These are phyloP conservation scores for Polylopha cassiicola DNA, from an alignment of 2,888 invertebrate genomes.

Conservation along the genomic window DNA sequence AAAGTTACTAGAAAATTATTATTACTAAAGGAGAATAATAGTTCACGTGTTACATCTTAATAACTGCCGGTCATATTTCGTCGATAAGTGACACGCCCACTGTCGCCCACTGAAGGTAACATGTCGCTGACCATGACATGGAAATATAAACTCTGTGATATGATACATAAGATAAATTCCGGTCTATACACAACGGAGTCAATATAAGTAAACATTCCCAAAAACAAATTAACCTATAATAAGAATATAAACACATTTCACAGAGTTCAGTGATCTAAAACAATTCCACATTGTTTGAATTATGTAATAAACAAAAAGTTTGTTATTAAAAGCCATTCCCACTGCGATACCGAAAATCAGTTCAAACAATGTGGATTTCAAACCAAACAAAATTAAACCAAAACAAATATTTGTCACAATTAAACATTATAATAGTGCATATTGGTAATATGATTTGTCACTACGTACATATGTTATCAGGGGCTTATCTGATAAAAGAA, in stretches of 20 bases:
- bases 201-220: no score
- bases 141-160: no score
- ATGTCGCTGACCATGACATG: no score
- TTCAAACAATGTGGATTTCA: conserved; percentile 51
- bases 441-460: conserved; percentile 4
- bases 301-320: conserved; percentile 17
- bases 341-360: conserved; percentile 45
- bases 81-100: no score
- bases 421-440: conserved; percentile 3
- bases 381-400: conserved; percentile 4
- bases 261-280: conserved; percentile 26
- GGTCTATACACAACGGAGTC: no score
- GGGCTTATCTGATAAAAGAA: conserved; percentile 9
- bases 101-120: no score
- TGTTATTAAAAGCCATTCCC: conserved; percentile 34
- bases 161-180: no score
- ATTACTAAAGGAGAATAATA: no score
- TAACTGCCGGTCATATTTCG: no score
- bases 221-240: no score
- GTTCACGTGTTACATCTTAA: no score
- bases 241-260: background rate
- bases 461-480: conserved; percentile 10
- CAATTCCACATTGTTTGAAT: conserved; percentile 41
- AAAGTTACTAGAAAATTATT: no score
- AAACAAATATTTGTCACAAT: background rate